A percentile compares a stretch with the other conserved stretches of the same genome.
These are phyloP conservation scores for Orussus abietinus DNA, from an alignment of 1,140 invertebrate genomes.

Conservation along the genomic window DNA sequence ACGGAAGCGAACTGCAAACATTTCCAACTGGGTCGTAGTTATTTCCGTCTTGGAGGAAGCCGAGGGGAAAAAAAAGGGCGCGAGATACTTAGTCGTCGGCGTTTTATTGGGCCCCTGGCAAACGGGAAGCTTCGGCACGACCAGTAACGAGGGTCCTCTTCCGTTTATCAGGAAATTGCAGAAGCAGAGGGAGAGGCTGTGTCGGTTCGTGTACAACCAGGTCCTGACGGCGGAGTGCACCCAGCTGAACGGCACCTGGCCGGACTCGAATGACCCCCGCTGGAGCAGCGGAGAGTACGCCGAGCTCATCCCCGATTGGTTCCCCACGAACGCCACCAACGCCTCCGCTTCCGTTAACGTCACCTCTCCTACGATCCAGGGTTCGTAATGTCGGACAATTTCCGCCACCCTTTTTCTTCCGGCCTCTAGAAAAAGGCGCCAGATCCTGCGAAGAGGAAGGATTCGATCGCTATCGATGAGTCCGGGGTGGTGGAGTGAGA, in stretches of 20 bases:
- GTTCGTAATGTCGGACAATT: slow-evolving; percentile 22
- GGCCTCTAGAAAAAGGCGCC: no score
- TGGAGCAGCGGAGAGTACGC: slow-evolving; percentile 44
- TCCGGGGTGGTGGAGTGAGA: no score
- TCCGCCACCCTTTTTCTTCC: not conserved
- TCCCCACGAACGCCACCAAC: slow-evolving; percentile 42
- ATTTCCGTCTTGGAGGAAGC: no score
- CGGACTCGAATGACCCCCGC: slow-evolving; percentile 40
- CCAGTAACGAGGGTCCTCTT: no score
- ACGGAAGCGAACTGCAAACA: no score
- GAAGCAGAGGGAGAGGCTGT: slow-evolving; percentile 63
- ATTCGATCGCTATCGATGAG: no score
- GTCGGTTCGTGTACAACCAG: slow-evolving; percentile 62
- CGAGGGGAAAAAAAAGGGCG: no score
- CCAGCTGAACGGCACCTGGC: slow-evolving; percentile 53
- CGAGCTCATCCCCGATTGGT: slow-evolving; percentile 42
- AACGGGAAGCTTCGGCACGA: no score
- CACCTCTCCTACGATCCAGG: slow-evolving; percentile 32
- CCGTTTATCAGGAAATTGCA: slow-evolving; percentile 59
- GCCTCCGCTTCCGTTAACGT: slow-evolving; percentile 31
- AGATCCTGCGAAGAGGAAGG: no score
- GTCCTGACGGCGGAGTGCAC: slow-evolving; percentile 61
- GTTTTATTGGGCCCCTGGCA: no score
- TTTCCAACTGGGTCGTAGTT: no score
- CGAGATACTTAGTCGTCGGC: no score